phyloP scores from a whole-genome alignment of 2,888 invertebrate genomes.

The Eristalis intricaria region DNA sequence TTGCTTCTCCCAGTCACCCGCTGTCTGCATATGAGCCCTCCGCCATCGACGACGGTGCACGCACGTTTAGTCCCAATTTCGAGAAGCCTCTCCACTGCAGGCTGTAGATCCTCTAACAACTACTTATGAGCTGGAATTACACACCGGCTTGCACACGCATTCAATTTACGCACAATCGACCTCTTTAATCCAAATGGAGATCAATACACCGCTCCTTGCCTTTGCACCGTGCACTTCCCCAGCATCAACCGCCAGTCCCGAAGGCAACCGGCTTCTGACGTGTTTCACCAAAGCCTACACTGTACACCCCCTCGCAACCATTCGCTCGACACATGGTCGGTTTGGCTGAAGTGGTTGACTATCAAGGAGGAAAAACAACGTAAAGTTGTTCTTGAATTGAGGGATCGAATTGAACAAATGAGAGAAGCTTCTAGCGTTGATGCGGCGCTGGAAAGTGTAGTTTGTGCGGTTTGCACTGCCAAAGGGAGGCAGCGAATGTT shows the following conservation, averaged over 20 bases:
- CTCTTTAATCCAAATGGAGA: constrained; percentile 22
- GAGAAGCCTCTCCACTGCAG: no score
- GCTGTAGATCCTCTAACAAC: neutral
- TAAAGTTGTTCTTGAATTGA: constrained; percentile 17
- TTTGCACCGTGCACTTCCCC: neutral
- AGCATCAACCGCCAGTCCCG: neutral
- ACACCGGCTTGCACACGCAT: constrained; percentile 26
- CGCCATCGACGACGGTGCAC: no score
- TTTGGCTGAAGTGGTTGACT: constrained; percentile 1
- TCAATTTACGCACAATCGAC: constrained; percentile 45
- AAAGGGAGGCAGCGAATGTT: neutral
- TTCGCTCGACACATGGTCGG: neutral
- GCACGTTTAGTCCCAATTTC: no score
- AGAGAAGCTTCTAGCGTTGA: neutral
- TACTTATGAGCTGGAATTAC: constrained; percentile 21
- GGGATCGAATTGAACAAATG: constrained; percentile 27
- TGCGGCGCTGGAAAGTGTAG: neutral
- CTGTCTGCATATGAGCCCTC: no score
- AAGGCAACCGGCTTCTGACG: no score
- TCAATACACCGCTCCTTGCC: constrained; percentile 3
- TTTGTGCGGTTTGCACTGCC: neutral
- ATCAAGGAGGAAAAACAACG: constrained; percentile 1
- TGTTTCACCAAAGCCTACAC: no score
- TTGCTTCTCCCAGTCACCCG: no score
- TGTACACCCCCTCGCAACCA: no score